Base-by-base conservation (phyloP, 1,140 invertebrate species). In the Calosoma granatense region DNA sequence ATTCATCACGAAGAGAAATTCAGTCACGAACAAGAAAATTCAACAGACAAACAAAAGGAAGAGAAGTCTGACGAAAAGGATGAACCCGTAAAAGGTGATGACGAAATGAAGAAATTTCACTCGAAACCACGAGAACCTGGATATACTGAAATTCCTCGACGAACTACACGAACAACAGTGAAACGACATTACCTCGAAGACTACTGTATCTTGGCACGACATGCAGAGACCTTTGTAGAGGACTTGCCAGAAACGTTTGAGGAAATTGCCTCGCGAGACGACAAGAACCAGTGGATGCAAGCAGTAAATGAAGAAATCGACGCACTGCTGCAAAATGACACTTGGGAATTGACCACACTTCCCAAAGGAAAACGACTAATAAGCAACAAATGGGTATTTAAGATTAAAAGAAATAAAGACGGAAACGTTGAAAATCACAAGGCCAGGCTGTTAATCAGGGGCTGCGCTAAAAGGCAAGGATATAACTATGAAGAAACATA, bases 401-500 rank as follows among this genome's bases (percentile, higher is more conserved):
- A 62, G 54, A 60, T 57, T 1, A 72, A 72, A 58, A 14, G 26
- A 55, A 19, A 26, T 22, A 19, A 39, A 54, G 23, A 30, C 20
- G 51, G 52, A 20, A n/a, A 54, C 4, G 20, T 20, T 1, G 15
- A 17, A 3, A 17, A 15, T 6, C 6, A 21, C 6, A 51, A 51
- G 17, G 67, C 69, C 0, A 30, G 71, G 1, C 56, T 73, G 12
- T 69, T 75, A 0, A 65, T 62, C 1, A 66, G 67, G 62, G 72
- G 71, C 1, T 74, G 61, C 54, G 51, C 21, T 1, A 70, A 74
- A 58, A 55, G 53, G 20, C 22, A 65, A 4, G 72, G 73, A 4
- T 60, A 73, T 9, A 71, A 74, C 52, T 74, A 67, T 54, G 41
- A 58, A 9, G 64, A 74, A 61, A 74, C 68, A 14, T 72, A 69